Conservation (phyloP, 2,797 vertebrate species). For the Scolopax rusticola region DNA sequence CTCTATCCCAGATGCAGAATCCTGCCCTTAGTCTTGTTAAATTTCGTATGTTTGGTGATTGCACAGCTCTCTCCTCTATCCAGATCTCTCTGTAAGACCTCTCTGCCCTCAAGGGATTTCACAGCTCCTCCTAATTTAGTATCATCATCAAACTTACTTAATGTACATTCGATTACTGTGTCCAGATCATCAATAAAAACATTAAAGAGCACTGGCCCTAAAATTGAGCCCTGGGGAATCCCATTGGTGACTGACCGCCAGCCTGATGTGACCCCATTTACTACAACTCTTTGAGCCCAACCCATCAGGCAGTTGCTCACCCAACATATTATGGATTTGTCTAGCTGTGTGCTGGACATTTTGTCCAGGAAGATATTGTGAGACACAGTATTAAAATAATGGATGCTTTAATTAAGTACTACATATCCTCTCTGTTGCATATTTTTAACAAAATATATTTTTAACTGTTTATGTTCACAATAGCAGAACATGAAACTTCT, state of each 20-base stretch:
- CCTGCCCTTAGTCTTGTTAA: neutral
- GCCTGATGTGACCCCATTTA: neutral
- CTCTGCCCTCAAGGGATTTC: accelerated
- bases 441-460: neutral
- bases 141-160: neutral
- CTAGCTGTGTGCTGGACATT: neutral
- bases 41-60: neutral
- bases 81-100: neutral
- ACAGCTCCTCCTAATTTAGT: neutral
- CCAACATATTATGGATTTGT: neutral
- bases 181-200: neutral
- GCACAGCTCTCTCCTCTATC: neutral
- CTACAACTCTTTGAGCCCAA: neutral
- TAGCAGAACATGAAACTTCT: accelerated
- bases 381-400: neutral
- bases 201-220: neutral
- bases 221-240: neutral
- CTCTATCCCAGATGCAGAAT: neutral
- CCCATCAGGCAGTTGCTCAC: neutral
- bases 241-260: neutral
- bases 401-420: neutral
- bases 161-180: neutral
- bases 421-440: neutral
- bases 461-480: neutral
- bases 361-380: neutral